Evolutionary conservation across 2,888 invertebrate species (phyloP), one percentile per base, ranked within the genome.

Genomic region (Hirudinaria manillensis): DNA sequence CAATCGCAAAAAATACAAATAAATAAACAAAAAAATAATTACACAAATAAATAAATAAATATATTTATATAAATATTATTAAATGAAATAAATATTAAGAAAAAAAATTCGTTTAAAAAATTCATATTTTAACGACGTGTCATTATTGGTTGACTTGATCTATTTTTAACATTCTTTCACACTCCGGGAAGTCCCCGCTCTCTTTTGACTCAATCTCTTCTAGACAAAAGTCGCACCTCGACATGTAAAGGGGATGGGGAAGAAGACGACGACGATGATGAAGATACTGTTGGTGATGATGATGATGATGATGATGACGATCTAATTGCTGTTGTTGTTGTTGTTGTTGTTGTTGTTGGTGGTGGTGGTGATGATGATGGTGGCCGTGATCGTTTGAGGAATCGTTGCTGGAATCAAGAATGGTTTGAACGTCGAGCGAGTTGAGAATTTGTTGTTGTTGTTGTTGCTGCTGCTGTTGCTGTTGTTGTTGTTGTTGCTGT

Each of bases 251-350:
- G 29, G 24, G 61, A 61, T 61, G 61, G 10, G 24, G 61, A 61
- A 1, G 29, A 61, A 1, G 61, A 61, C 1, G 61, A 61, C 1
- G 61, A 29, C 13, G 61, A 29, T 61, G 61, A 1, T 61, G 61
- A 7, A 21, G 61, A 2, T 4, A n/a, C 3, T 27, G 61, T 1
- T 61, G 61, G 7, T 61, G 61, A 1, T 61, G 61, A 3, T 61
- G 61, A 61, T 56, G 56, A 56, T 56, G 56, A 3, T 56, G 56
- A 56, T 61, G 61, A 61, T 61, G 61, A 61, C 3, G 6, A 61
- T 1, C 21, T 21, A 27, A 10, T 61, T n/a, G 61, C 29, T 27
- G 61, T 10, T 61, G 24, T 13, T 61, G 29, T 61, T 29, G 61
- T n/a, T 29, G 24, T 7, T 61, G 61, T 10, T 61, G 61, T 7